Base-by-base conservation (phyloP, 2,797 vertebrate genomes). In the Threskiornis aethiopicus region DNA sequence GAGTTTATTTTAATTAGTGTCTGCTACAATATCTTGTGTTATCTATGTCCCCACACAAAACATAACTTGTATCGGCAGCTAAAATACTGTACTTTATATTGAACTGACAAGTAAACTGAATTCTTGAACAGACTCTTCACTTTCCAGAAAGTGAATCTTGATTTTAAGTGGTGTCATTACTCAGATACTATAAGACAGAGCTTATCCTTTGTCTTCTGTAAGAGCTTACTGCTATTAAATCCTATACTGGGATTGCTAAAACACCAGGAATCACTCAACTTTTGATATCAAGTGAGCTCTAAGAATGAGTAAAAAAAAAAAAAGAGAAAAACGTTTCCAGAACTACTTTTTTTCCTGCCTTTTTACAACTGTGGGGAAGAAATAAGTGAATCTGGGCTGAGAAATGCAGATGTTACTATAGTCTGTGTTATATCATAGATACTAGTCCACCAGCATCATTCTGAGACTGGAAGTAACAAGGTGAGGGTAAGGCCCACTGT, bases 281-380 rank as follows among this genome's bases (percentile, higher is more conserved):
- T 90, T 49, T 67, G 49, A 25, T 64, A 64, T 8, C 29, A 41
- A 51, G 8, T 3, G 5, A 87, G 15, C 4, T 59, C 16, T 29
- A 73, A 13, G 24, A 83, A 89, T 29, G 5, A 57, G 10, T 6
- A 3, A 37, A 46, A 52, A 62, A 46, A 52, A 62, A 59, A 46
- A 19, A 52, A 42, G 13, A 18, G 4, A 21, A 33, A 9, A 2
- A 1, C 0, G 0, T 21, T 71, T 39, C 33, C 16, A 83, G 47
- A 88, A 58, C 8, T 31, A 46, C 0, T 22, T 59, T 84, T 84
- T 77, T 51, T 28, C 15, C 8, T 54, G 3, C 10, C 1, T 41
- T 73, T 84, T 51, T 44, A 69, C 4, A 41, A 4, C 5, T 65
- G 12, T 37, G 5, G 13, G 13, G 4, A 55, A 80, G 42, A 73